A percentile compares a stretch with the other conserved stretches of the same genome.
These are phyloP conservation scores for Sipunculus nudus DNA, from an alignment of 2,888 invertebrate genomes.

Conservation along the genomic window DNA sequence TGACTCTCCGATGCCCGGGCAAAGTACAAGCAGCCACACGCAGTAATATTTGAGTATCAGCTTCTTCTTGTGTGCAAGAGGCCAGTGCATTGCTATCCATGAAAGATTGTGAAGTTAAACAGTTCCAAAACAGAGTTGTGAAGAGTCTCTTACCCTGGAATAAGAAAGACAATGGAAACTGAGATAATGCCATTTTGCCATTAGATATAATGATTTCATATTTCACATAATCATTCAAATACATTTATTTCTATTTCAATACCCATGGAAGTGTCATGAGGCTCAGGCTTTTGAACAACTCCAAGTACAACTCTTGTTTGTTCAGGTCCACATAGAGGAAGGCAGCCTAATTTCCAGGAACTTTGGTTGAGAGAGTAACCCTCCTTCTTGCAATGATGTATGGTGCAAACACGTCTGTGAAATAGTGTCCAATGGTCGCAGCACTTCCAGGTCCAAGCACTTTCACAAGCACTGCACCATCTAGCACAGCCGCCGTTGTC, in stretches of 20 bases:
- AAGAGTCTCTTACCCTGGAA: slow-evolving; percentile 5
- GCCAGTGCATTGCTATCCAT: background rate
- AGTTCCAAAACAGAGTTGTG: slow-evolving; percentile 11
- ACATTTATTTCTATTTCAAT: no score
- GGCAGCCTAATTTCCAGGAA: slow-evolving; percentile 23
- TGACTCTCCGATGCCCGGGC: slow-evolving; percentile 16
- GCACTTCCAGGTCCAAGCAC: slow-evolving; percentile 19
- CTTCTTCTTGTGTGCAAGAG: slow-evolving; percentile 24
- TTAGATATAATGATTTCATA: no score
- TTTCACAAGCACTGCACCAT: slow-evolving; percentile 24
- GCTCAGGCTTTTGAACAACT: slow-evolving; percentile 11
- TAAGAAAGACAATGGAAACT: background rate
- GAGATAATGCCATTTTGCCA: no score
- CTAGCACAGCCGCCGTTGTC: slow-evolving; percentile 23
- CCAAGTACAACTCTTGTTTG: slow-evolving; percentile 22
- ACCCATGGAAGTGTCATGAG: background rate
- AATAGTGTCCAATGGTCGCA: slow-evolving; percentile 18
- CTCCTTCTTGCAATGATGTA: slow-evolving; percentile 5
- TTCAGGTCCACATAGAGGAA: slow-evolving; percentile 20
- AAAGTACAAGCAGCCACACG: slow-evolving; percentile 18
- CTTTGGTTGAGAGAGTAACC: slow-evolving; percentile 11
- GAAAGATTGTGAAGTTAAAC: slow-evolving; percentile 16
- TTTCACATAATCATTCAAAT: no score
- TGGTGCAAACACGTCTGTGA: slow-evolving; percentile 21
- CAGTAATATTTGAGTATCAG: slow-evolving; percentile 10